Evolutionary conservation across 2,113 vertebrate species (phyloP).

Genomic region (Reinhardtius hippoglossoides): DNA sequence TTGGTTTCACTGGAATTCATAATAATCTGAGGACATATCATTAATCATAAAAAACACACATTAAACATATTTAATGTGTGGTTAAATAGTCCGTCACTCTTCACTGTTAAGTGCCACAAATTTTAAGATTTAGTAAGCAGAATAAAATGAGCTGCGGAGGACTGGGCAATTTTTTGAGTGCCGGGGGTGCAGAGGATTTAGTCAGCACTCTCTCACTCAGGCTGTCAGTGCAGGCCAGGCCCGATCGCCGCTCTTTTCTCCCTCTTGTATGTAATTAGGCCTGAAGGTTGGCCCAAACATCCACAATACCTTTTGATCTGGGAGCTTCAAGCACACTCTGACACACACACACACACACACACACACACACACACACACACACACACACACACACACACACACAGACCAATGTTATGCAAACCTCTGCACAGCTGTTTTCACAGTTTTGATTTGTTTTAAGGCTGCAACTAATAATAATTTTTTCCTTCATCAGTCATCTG

Average conservation of each 20-base stretch:
- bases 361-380: too few relatives aligned
- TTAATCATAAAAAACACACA: slow-evolving; percentile 24
- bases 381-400: too few relatives aligned
- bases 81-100: slow-evolving; percentile 37
- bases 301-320: slow-evolving; percentile 38
- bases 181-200: slow-evolving; percentile 21
- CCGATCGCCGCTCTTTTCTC: slow-evolving; percentile 28
- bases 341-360: too few relatives aligned
- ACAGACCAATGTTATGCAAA: not conserved
- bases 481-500: not conserved
- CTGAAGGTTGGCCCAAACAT: slow-evolving; percentile 37
- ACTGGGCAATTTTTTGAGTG: slow-evolving; percentile 34
- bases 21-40: slow-evolving; percentile 20
- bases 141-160: slow-evolving; percentile 25
- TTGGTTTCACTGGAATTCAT: slow-evolving; percentile 17
- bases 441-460: not conserved
- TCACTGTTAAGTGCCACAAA: slow-evolving; percentile 11
- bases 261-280: slow-evolving; percentile 46
- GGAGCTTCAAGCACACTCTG: slow-evolving; percentile 32
- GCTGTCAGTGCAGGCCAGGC: slow-evolving; percentile 20
- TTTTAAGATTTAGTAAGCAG: slow-evolving; percentile 32
- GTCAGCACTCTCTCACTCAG: slow-evolving; percentile 20
- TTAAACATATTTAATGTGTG: not conserved
- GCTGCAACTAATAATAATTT: not conserved
- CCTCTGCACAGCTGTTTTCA: too few relatives aligned